Percentiles rank a stretch among this genome's conserved stretches.
Conservation (phyloP, 2,888 invertebrate species). For the Stenchaetothrips biformis region DNA sequence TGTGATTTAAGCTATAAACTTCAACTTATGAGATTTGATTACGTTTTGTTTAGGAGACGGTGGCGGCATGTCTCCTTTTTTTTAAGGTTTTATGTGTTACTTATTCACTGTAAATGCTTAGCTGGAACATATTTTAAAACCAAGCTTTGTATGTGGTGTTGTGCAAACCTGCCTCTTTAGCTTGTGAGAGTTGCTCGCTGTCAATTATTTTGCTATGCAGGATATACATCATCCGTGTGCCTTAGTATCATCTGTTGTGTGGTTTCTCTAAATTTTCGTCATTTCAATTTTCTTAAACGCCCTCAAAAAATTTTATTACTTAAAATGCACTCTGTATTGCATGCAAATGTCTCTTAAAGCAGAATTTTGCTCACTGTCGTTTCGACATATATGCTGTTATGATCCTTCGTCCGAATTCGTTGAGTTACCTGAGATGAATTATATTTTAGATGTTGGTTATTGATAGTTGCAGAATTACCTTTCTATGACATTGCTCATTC, state of each 20-base stretch:
- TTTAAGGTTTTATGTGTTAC: background rate
- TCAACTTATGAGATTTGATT: background rate
- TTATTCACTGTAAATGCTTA: background rate
- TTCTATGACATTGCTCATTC: background rate
- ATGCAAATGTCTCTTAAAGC: background rate
- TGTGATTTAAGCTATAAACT: slow-evolving; percentile 5
- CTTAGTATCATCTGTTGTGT: background rate
- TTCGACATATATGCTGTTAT: background rate
- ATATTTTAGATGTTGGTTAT: slow-evolving; percentile 6
- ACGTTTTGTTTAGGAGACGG: background rate
- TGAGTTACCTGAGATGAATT: slow-evolving; percentile 7
- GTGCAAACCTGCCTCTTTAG: background rate
- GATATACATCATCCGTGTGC: background rate
- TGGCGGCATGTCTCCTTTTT: background rate
- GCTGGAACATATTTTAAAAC: no score
- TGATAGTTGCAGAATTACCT: background rate
- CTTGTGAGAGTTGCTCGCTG: background rate
- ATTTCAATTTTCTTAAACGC: no score
- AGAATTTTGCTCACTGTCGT: background rate
- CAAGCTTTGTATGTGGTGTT: no score
- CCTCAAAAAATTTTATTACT: background rate
- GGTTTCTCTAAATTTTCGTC: background rate
- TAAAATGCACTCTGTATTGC: background rate
- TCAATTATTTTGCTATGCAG: slow-evolving; percentile 19
- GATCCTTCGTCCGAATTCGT: background rate